phyloP scores from a whole-genome alignment of 1,140 invertebrate genomes.

The Oedothorax gibbosus region DNA sequence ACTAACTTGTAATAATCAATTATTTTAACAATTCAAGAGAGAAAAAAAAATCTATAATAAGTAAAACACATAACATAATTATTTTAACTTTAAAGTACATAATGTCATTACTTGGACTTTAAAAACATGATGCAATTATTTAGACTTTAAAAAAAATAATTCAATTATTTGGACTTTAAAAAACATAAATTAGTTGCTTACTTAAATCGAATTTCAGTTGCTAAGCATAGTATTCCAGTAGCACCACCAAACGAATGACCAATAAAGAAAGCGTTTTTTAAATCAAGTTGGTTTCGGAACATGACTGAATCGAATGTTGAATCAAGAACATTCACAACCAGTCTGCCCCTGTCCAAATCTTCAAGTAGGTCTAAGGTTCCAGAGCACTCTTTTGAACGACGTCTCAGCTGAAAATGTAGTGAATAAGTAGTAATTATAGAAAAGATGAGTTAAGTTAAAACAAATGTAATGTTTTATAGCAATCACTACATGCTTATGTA shows the following conservation, averaged over 20 bases:
- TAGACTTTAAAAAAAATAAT: too few species aligned
- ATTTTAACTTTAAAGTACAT: too few species aligned
- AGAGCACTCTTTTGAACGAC: conserved; percentile 72
- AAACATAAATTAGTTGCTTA: background rate
- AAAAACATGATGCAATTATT: too few species aligned
- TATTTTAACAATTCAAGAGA: too few species aligned
- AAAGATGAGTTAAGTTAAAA: background rate
- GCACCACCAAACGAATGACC: conserved; percentile 81
- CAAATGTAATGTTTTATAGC: background rate
- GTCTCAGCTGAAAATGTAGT: conserved; percentile 65
- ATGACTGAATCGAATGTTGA: conserved; percentile 68
- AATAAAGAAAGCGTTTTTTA: conserved; percentile 71
- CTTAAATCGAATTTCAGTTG: conserved; percentile 71
- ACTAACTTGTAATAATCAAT: too few species aligned
- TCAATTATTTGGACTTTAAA: background rate
- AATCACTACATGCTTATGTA: background rate
- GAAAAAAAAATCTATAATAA: too few species aligned
- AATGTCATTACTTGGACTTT: too few species aligned
- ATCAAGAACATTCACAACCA: conserved; percentile 72
- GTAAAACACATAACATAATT: too few species aligned
- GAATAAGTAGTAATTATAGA: background rate
- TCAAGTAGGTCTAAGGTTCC: conserved; percentile 73
- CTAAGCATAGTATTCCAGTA: conserved; percentile 72
- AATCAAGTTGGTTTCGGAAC: conserved; percentile 73
- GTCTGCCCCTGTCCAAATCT: conserved; percentile 72